Conservation (phyloP, 2,888 invertebrate genomes). For the Nemotelus nigrinus region DNA sequence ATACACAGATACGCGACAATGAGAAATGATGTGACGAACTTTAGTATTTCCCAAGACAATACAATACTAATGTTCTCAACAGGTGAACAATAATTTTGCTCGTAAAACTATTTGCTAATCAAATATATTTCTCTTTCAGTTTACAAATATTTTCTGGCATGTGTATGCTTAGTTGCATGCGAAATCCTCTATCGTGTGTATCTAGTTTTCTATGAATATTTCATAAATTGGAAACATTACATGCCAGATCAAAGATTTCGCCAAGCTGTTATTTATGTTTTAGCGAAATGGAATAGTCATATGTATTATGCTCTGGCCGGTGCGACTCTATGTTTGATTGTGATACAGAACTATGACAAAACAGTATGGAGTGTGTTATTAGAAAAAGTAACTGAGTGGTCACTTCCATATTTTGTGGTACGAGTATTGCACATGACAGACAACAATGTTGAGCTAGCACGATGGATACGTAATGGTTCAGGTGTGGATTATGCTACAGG, state of each 20-base stretch:
- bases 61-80: too few species aligned
- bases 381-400: not conserved
- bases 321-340: not conserved
- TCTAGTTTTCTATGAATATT: constrained; percentile 1
- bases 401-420: constrained; percentile 6
- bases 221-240: constrained; percentile 26
- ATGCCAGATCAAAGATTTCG: not conserved
- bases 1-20: too few species aligned
- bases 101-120: too few species aligned
- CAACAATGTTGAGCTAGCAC: constrained; percentile 55
- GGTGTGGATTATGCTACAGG: constrained; percentile 61
- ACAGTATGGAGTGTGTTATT: not conserved
- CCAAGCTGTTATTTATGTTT: not conserved
- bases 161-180: not conserved
- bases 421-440: constrained; percentile 47
- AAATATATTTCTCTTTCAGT: not conserved
- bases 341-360: constrained; percentile 7
- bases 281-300: not conserved
- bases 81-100: too few species aligned
- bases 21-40: too few species aligned
- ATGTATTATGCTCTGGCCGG: not conserved
- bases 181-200: constrained; percentile 17
- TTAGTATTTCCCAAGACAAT: too few species aligned
- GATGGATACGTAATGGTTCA: constrained; percentile 56
- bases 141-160: not conserved